Evolutionary conservation across 2,797 vertebrate genomes (phyloP), one percentile per base, ranked within the genome.

Genomic region (Cygnus olor): DNA sequence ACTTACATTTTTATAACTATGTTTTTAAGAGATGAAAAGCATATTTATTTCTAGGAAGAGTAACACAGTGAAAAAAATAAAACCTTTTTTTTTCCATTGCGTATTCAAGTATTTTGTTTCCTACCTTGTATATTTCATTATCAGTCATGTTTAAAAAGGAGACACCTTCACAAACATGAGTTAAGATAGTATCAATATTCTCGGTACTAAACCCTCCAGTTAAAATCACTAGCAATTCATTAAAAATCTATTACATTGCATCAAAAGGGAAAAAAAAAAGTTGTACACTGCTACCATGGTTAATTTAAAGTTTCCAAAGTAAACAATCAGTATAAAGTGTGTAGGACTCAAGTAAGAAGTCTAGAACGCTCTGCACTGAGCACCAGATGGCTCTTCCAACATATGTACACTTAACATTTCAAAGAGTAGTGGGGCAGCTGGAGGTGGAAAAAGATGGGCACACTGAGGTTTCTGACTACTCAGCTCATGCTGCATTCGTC

Each of bases 151-250:
- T 95, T 79, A 16, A 88, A 76, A 64, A 58, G 60, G 28, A 74
- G 47, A 32, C 30, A 81, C 61, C 63, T 94, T 97, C 88, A 95
- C 91, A 94, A 95, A 86, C 3, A 16, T 44, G 4, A 91, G 76
- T 34, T 89, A 80, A 80, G 25, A 57, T 27, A 54, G 14, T 34
- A 44, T 34, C 40, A 28, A 49, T 72, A 36, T 24, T 49, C 28
- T 64, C n/a, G 36, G 40, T 58, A 79, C 12, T 87, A 88, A 95
- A 87, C 64, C 42, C 32, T 73, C 66, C 61, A 22, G n/a, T 38
- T 88, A 89, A 86, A 93, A 78, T 6, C 47, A 79, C 22, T 38
- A 68, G 49, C 9, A 77, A 60, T 61, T 95, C 44, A 89, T 91
- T 94, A 90, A 95, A 94, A 94, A 80, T 68, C 30, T 63, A 30